Evolutionary conservation across 2,113 vertebrate species (phyloP).

Genomic region (Myrmophylax atrothorax): DNA sequence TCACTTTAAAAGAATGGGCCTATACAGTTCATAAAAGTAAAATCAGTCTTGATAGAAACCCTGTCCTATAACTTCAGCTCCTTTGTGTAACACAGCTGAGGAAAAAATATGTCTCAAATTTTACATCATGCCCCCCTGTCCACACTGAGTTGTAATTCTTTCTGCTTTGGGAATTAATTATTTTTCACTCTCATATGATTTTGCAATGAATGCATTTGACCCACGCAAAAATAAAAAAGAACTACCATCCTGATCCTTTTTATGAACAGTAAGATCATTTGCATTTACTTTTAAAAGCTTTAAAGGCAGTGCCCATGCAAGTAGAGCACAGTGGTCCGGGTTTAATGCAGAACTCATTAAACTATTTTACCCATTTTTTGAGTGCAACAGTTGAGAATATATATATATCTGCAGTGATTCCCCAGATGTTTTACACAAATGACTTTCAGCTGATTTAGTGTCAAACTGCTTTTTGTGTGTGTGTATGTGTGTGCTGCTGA

Average conservation of each 20-base stretch:
- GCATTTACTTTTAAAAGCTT: background rate
- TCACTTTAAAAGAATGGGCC: background rate
- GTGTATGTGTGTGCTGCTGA: background rate
- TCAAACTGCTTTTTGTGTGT: background rate
- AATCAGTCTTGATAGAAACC: background rate
- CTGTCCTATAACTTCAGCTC: background rate
- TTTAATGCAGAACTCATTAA: background rate
- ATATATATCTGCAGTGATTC: background rate
- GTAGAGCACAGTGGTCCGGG: background rate
- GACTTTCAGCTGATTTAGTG: background rate
- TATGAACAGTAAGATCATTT: background rate
- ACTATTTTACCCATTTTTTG: background rate
- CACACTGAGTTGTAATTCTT: background rate
- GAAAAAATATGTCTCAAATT: background rate
- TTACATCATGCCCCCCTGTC: background rate
- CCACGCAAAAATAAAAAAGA: background rate
- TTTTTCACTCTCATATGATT: background rate
- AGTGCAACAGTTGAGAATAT: background rate
- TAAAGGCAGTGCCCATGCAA: background rate
- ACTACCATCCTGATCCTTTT: background rate
- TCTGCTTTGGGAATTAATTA: background rate
- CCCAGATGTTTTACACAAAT: background rate
- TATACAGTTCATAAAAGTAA: background rate
- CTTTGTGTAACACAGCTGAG: background rate
- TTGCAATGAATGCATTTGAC: background rate